phyloP scores from a whole-genome alignment of 92 coral and sea anemone species.

The Meandrina meandrites region DNA sequence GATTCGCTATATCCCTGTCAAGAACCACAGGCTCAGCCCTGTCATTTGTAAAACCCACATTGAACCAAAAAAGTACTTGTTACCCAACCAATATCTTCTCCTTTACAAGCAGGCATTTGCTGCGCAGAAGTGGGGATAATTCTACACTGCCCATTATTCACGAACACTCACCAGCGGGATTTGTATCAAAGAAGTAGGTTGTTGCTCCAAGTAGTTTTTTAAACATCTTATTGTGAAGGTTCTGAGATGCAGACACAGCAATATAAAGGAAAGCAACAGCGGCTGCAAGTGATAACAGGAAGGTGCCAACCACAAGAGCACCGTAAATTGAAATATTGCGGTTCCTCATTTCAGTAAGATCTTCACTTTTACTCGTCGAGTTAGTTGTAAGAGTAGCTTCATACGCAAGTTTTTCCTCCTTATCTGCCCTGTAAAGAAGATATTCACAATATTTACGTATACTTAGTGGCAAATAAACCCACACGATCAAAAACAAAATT shows the following conservation, averaged over 20 bases:
- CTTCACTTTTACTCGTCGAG: background rate
- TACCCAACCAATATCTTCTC: background rate
- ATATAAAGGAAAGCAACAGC: conserved; percentile 59
- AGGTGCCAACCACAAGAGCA: conserved; percentile 56
- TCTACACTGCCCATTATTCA: background rate
- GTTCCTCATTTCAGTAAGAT: conserved; percentile 25
- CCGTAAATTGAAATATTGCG: conserved; percentile 68
- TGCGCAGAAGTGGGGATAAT: background rate
- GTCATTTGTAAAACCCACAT: no score
- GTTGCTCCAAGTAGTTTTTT: conserved; percentile 76
- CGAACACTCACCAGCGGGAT: conserved; percentile 79
- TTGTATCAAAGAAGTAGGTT: conserved; percentile 91
- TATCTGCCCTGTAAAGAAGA: conserved; percentile 69
- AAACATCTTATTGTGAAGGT: conserved; percentile 87
- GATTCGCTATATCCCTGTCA: no score
- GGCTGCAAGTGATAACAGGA: conserved; percentile 50
- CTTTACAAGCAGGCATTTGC: background rate
- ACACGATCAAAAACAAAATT: background rate
- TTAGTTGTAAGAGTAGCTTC: background rate
- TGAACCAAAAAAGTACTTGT: no score
- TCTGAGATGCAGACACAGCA: conserved; percentile 76
- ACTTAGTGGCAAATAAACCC: background rate
- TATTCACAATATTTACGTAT: background rate
- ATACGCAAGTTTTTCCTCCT: conserved; percentile 53
- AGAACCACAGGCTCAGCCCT: no score